Evolutionary conservation across 2,888 invertebrate genomes (phyloP), one percentile per base, ranked within the genome.

Genomic region (Tuberolachnus salignus): DNA sequence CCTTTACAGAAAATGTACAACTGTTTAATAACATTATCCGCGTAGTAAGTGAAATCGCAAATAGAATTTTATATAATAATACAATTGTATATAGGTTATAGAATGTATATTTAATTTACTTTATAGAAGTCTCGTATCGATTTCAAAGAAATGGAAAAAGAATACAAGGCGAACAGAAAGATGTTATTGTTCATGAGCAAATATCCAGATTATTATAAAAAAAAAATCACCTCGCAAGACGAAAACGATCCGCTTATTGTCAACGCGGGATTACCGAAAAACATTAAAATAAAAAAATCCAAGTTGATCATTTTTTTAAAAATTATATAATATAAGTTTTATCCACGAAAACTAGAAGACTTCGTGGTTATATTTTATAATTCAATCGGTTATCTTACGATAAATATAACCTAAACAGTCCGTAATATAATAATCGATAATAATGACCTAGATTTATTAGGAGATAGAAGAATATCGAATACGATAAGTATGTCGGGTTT

Each of bases 191-290:
- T 49, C 4, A 46, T 26, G 46, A 55, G 23, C 16, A 46, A 46
- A 57, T 34, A 67, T 49, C 55, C 66, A n/a, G 46, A 75, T 26
- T 26, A 55, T 26, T 66, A 67, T 49, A 55, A 66, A 21, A 57
- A 67, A 1, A 61, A 49, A 53, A 51, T 21, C 8, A 16, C 10
- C 3, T 13, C 42, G 3, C 3, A 10, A 16, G 23, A 57, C n/a
- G n/a, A 46, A 11, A 1, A 44, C 16, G 55, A 64, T 67, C 55
- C 46, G 2, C 19, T 74, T n/a, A 57, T 75, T n/a, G 6, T 21
- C n/a, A 61, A 23, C 0, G 1, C 19, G 6, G 11, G 14, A 74
- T 13, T 74, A 66, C 74, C 66, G 0, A 66, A 67, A 44, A 14
- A 57, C 19, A 34, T 75, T 3, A n/a, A 1, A n/a, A 57, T 66